Percentiles rank a stretch among this genome's conserved stretches.
Evolutionary conservation across 35 echinoderm and acorn worm species (phyloP).

Genomic region (Apostichopus japonicus): DNA sequence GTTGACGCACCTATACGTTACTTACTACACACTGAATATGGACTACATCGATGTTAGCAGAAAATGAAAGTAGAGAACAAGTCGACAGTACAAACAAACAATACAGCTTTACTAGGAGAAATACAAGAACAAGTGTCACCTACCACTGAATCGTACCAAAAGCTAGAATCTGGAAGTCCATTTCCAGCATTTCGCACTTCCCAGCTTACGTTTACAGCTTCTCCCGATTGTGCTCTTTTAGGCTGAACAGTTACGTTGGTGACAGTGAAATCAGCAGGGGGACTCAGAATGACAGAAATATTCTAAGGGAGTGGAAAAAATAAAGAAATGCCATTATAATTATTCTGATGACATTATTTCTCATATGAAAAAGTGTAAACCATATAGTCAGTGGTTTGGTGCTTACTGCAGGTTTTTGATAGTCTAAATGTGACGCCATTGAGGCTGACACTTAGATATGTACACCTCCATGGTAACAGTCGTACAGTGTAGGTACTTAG

Average conservation of each 20-base stretch:
- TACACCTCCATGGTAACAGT: no score
- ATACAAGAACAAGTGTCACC: neutral
- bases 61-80: no score
- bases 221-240: neutral
- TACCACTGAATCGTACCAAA: slow-evolving; percentile 46
- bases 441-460: no score
- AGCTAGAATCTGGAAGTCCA: slow-evolving; percentile 21
- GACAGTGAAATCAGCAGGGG: slow-evolving; percentile 25
- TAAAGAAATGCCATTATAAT: no score
- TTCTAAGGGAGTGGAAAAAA: neutral
- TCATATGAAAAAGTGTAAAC: neutral
- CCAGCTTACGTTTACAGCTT: neutral
- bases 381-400: neutral
- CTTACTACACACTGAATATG: no score
- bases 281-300: slow-evolving; percentile 49
- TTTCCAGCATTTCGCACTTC: slow-evolving; percentile 3
- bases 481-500: no score
- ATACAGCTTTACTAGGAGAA: no score
- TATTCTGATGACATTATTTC: neutral
- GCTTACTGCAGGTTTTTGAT: no score
- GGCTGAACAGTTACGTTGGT: neutral
- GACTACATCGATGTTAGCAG: no score
- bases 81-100: no score
- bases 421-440: no score
- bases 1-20: no score